A percentile compares a stretch with the other conserved stretches of the same genome.
phyloP scores from a whole-genome alignment of 2,797 vertebrate genomes.

The Halcyon leucocephala region DNA sequence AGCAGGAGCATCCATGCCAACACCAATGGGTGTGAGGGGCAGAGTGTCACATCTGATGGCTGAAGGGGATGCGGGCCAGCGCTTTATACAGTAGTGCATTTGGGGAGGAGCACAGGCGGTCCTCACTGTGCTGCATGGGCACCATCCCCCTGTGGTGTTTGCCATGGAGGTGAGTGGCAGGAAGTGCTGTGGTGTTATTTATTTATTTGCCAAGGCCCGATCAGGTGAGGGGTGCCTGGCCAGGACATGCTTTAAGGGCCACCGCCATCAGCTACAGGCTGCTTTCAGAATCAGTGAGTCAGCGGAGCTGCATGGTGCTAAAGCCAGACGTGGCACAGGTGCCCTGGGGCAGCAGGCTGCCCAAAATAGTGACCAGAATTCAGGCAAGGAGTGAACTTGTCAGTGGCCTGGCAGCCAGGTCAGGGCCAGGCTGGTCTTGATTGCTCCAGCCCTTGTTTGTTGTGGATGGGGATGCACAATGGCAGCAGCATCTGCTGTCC shows the following conservation, averaged over 20 bases:
- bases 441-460: background rate
- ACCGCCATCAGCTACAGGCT: slow-evolving; percentile 68
- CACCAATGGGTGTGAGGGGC: background rate
- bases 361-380: slow-evolving; percentile 72
- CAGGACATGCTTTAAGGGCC: slow-evolving; percentile 44
- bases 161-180: slow-evolving; percentile 10
- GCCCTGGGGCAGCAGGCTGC: slow-evolving; percentile 46
- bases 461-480: background rate
- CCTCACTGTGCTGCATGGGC: background rate
- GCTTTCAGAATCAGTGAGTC: slow-evolving; percentile 79
- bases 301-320: slow-evolving; percentile 74
- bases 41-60: background rate
- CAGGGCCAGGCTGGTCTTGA: background rate
- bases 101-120: background rate
- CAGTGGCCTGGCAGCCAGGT: background rate
- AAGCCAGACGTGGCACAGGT: slow-evolving; percentile 73
- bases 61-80: background rate
- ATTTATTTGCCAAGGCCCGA: slow-evolving; percentile 78
- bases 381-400: slow-evolving; percentile 29
- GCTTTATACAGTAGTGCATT: background rate
- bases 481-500: background rate
- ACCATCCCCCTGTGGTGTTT: slow-evolving; percentile 13
- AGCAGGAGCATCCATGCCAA: rapidly evolving
- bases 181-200: slow-evolving; percentile 20
- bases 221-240: slow-evolving; percentile 74